Evolutionary conservation across 1,140 invertebrate species (phyloP).

Genomic region (Theocolax elegans): DNA sequence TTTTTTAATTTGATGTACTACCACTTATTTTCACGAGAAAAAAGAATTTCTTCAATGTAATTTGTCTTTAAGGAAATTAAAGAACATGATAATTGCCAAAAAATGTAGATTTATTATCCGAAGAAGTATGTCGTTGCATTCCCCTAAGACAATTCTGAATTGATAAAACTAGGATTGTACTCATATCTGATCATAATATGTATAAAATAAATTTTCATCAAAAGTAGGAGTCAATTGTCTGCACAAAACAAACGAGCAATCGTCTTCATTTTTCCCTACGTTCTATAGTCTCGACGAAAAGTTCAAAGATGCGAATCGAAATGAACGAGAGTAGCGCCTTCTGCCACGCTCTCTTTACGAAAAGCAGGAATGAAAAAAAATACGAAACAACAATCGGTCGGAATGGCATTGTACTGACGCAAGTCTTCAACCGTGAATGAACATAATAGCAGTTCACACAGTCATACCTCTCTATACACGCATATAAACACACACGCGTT

Average conservation of each 20-base stretch:
- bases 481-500: too few relatives aligned
- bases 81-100: too few relatives aligned
- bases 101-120: too few relatives aligned
- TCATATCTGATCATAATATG: background rate
- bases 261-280: slow-evolving; percentile 8
- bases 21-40: too few relatives aligned
- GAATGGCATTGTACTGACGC: slow-evolving; percentile 22
- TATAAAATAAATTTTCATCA: background rate
- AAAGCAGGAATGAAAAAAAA: background rate
- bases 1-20: too few relatives aligned
- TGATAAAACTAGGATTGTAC: too few relatives aligned
- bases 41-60: too few relatives aligned
- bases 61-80: too few relatives aligned
- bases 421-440: slow-evolving; percentile 15
- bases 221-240: background rate
- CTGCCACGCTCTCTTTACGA: slow-evolving; percentile 9
- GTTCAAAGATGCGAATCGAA: background rate
- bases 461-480: too few relatives aligned
- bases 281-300: too few relatives aligned
- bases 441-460: background rate
- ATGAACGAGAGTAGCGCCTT: background rate
- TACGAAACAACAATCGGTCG: slow-evolving; percentile 3
- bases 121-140: too few relatives aligned
- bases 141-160: too few relatives aligned
- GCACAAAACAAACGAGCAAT: slow-evolving; percentile 6